Base-by-base conservation (phyloP, 2,797 vertebrate species). In the Prionace glauca region DNA sequence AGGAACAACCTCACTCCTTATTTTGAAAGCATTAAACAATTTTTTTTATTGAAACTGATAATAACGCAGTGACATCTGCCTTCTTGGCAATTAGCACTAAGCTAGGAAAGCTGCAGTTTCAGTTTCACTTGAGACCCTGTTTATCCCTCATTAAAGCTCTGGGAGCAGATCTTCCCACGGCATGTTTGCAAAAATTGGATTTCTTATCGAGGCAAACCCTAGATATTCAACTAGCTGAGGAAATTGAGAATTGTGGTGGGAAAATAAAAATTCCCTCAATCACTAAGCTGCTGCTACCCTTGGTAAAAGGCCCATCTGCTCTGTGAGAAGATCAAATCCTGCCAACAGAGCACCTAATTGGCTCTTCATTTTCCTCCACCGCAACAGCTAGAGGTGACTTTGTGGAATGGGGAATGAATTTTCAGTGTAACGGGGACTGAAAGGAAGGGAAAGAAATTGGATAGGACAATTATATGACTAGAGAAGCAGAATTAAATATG, bases 261-360 rank as follows among this genome's bases (percentile, higher is more conserved):
- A 24, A 24, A 92, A 41, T 41, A 50, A 69, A 92, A n/a, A 62
- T 41, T 67, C 88, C 32, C 62, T 92, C 65, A 22, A 41, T 62
- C 65, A 41, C 90, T 92, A 92, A 92, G 90, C 65, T 69, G 62
- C 41, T 92, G n/a, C n/a, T 92, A 69, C 62, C 90, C 62, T 36
- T 69, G 62, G 9, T 69, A 92, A 92, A 67, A 92, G 2, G n/a
- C 60, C 90, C 90, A 92, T 92, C 90, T 92, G 90, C 62, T 36
- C 90, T 92, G 90, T 92, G 90, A 92, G 69, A 65, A 92, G 90
- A 41, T 92, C 60, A 92, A 67, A 69, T 41, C 32, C 90, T 92
- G 90, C 90, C 62, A 92, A 65, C 60, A 65, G 60, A 69, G n/a
- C 36, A 20, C 36, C 16, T 9, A 65, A 36, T 92, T 92, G 90